phyloP scores from a whole-genome alignment of 1,140 invertebrate genomes.

The Leucophenga varia region DNA sequence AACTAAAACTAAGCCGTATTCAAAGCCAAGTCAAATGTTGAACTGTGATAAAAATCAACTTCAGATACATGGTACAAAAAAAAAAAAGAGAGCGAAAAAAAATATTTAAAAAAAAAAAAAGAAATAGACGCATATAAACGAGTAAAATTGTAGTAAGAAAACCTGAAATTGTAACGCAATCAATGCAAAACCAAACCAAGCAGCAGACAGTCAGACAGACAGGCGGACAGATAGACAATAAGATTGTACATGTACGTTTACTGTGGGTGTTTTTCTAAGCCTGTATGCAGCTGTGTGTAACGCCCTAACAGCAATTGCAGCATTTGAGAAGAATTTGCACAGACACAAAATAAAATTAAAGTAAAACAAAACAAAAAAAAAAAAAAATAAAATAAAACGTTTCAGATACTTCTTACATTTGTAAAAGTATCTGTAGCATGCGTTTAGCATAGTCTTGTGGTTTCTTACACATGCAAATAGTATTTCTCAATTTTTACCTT shows the following conservation, averaged over 20 bases:
- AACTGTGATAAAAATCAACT: constrained; percentile 1
- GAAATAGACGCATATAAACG: constrained; percentile 35
- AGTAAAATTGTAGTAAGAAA: constrained; percentile 35
- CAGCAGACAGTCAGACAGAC: no score
- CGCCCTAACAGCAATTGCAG: neutral
- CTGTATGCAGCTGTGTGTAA: neutral
- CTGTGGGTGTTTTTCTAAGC: no score
- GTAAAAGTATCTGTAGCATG: no score
- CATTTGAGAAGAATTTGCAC: neutral
- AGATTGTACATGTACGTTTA: no score
- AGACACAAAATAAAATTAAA: neutral
- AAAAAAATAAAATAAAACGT: no score
- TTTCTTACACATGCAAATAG: no score
- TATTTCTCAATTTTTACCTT: no score
- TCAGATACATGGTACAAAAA: constrained; percentile 5
- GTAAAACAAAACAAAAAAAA: constrained; percentile 2
- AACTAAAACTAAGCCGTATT: constrained; percentile 5
- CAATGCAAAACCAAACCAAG: constrained; percentile 35
- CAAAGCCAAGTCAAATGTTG: no score
- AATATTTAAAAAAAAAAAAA: constrained; percentile 10
- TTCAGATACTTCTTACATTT: no score
- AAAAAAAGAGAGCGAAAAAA: constrained; percentile 2
- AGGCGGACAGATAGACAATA: no score
- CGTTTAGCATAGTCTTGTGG: no score
- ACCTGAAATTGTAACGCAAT: constrained; percentile 54